Evolutionary conservation across 2,113 vertebrate genomes (phyloP), one percentile per base, ranked within the genome.

Genomic region (Petroica traversi): DNA sequence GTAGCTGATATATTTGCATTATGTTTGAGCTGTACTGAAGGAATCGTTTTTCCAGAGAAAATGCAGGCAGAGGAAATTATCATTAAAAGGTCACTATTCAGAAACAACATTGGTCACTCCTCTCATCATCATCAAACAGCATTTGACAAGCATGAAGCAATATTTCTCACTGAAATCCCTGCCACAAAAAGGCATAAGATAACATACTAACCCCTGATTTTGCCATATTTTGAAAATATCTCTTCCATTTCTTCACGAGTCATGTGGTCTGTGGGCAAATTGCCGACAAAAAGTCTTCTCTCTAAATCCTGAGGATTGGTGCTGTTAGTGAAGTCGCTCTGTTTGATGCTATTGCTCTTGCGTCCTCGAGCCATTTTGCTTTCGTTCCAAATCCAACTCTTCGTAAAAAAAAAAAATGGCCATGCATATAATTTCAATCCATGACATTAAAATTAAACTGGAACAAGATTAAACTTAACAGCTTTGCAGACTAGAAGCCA

Each of bases 221-320:
- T 98, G 96, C 98, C 98, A 92, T 98, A 98, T 96, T 98, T 97
- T 95, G 92, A 98, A 98, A 99, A 98, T 90, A 98, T 88, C 33
- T 98, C 98, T 98, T 98, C 98, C 98, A 99, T 97, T 97, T 99
- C 98, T 98, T 98, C 99, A 89, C 98, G 98, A 94, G 97, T 98
- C 99, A 99, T 98, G 97, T 98, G 97, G 48, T 98, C 98, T 75
- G 98, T 99, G 48, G 98, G 98, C 98, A 99, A 99, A 99, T 98
- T 99, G 95, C 98, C 98, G 92, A 99, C 98, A 98, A 98, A 99
- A 98, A 99, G 98, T 97, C 99, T 97, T 97, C 99, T 98, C 94
- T 99, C 98, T 98, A 99, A 98, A 97, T 99, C 98, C 85, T 97
- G 97, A 18, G 98, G 99, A 82, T 99, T 97, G 95, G 97, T 99